Percentiles rank a stretch among this genome's conserved stretches.
phyloP scores from a whole-genome alignment of 2,113 vertebrate species.

The Ardeotis arabs region DNA sequence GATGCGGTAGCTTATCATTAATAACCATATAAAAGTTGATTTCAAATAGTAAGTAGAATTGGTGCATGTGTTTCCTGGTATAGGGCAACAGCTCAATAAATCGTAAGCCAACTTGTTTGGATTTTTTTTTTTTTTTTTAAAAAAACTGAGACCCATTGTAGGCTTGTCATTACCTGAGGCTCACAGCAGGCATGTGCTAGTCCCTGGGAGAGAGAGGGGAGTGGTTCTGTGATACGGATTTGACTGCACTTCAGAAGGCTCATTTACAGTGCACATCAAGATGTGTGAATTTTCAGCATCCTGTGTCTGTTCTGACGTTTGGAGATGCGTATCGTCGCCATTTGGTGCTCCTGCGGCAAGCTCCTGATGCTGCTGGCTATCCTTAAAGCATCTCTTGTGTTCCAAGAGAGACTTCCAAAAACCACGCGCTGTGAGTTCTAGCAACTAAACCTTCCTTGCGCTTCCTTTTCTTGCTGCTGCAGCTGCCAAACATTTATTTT shows the following conservation, averaged over 20 bases:
- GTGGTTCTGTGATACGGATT: rapidly evolving
- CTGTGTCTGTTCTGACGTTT: not conserved
- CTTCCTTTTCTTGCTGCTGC: not conserved
- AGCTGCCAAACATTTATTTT: not conserved
- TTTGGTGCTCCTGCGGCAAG: not conserved
- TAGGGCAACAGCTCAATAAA: not conserved
- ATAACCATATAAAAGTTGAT: not conserved
- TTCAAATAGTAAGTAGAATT: not conserved
- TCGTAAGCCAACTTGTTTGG: not conserved
- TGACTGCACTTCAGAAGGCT: not conserved
- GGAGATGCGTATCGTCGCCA: not conserved
- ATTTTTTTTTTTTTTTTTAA: not conserved
- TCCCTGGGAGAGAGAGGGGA: not conserved
- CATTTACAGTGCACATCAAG: not conserved
- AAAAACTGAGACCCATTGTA: not conserved
- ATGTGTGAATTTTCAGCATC: not conserved
- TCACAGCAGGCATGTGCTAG: not conserved
- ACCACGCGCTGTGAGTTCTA: rapidly evolving
- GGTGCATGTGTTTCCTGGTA: not conserved
- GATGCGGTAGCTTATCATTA: not conserved
- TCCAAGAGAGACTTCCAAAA: not conserved
- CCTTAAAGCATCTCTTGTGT: not conserved
- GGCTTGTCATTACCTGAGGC: not conserved
- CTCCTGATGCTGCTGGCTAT: not conserved
- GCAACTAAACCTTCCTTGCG: not conserved